A percentile compares a stretch with the other conserved stretches of the same genome.
phyloP scores from a whole-genome alignment of 2,888 invertebrate species.

The Malachius bipustulatus region DNA sequence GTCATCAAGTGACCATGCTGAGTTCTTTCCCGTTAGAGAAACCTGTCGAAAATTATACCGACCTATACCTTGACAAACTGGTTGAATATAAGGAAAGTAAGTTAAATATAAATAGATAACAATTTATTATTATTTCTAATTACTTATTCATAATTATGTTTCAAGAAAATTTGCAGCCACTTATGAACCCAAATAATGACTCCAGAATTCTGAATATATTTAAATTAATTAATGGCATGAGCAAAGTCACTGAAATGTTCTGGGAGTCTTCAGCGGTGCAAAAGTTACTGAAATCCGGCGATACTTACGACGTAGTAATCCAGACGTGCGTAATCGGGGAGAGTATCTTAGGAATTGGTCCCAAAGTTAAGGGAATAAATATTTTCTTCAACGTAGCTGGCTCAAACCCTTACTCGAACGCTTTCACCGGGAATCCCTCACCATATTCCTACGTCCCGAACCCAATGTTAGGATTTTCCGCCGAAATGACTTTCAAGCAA shows the following conservation, averaged over 20 bases:
- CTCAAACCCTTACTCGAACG: no score
- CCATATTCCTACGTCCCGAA: constrained; percentile 29
- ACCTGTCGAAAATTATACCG: constrained; percentile 14
- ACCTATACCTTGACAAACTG: constrained; percentile 9
- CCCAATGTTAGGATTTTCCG: constrained; percentile 19
- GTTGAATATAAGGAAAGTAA: constrained; percentile 7
- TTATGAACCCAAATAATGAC: no score
- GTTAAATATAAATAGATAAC: constrained; percentile 1
- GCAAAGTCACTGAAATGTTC: constrained; percentile 5
- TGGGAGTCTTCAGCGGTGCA: constrained; percentile 7
- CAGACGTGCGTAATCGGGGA: constrained; percentile 5
- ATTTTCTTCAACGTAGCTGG: constrained; percentile 9
- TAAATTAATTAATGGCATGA: no score
- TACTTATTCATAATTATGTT: not conserved
- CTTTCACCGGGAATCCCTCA: constrained; percentile 23
- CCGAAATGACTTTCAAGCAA: constrained; percentile 27
- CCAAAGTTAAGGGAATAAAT: constrained; percentile 8
- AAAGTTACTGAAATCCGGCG: constrained; percentile 5
- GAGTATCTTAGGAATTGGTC: constrained; percentile 6
- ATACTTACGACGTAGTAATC: constrained; percentile 9
- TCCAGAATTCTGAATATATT: no score
- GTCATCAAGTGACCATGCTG: constrained; percentile 43
- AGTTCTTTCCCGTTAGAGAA: constrained; percentile 16
- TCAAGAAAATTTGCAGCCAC: no score
- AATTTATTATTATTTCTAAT: not conserved